Evolutionary conservation across 1,140 invertebrate species (phyloP), one percentile per base, ranked within the genome.

Genomic region (Drosophila carrolli): DNA sequence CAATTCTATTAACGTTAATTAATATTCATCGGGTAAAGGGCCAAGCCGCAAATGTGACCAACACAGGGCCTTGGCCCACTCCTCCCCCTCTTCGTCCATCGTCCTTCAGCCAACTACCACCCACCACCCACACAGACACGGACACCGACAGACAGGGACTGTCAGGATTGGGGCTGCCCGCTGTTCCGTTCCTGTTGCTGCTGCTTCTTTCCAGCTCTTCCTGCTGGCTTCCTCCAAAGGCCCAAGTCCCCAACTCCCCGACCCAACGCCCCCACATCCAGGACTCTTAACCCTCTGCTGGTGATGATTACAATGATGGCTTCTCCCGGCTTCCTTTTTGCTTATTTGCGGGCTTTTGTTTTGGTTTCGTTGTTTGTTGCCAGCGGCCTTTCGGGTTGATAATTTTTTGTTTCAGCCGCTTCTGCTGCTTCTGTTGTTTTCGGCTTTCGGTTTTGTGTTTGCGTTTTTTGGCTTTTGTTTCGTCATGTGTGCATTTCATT

Each of bases 281-380:
- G 50, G 37, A 32, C 11, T 59, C 54, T 67, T 77, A 80, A 65
- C 74, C 78, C 77, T 85, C 61, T 44, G 63, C 83, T 88, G 84
- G 84, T 88, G 84, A 88, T 88, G 84, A 88, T 88, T 88, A 89
- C 84, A 89, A 84, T 88, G 84, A 88, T 88, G 84, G 84, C 68
- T 71, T 71, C 65, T 75, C 76, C 76, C 78, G 76, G 80, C 79
- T 84, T 75, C 84, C 84, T 89, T 89, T 74, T 74, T 80, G 75
- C 81, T 83, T 88, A 74, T 86, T 83, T 86, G 72, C 62, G 65
- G 79, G 83, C 82, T 76, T 86, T 86, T 86, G 82, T 85, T 85
- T 88, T 85, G 78, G 40, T 68, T 72, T 61, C 51, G 43, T 63
- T 80, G 56, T 60, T 75, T 80, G 61, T 70, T 61, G 57, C 77